Percentiles rank a stretch among this genome's conserved stretches.
phyloP scores from a whole-genome alignment of 2,797 vertebrate genomes.

The Aratinga solstitialis region DNA sequence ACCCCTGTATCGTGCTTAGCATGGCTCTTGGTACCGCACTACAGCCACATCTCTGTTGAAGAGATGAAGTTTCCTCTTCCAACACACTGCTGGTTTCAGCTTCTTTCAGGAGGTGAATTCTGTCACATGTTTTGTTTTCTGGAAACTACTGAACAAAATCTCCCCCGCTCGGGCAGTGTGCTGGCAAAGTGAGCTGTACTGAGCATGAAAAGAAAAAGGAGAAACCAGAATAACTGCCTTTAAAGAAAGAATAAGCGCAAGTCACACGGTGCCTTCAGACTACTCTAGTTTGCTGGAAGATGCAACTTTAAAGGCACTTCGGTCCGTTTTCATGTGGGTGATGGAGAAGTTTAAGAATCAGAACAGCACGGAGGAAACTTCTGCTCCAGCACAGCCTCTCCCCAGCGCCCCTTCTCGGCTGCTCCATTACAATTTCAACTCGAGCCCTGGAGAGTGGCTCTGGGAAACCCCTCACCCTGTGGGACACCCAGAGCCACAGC shows the following conservation, averaged over 20 bases:
- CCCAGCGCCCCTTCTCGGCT: fast-evolving
- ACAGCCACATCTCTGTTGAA: fast-evolving
- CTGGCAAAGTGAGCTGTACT: neutral
- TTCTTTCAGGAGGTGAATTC: neutral
- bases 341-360: neutral
- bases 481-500: fast-evolving
- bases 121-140: neutral
- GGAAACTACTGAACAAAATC: neutral
- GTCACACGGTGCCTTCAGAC: neutral
- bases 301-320: neutral
- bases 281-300: neutral
- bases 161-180: fast-evolving
- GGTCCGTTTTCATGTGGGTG: fast-evolving
- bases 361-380: neutral
- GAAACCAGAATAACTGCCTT: neutral
- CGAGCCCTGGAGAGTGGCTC: fast-evolving
- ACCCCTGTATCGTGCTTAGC: fast-evolving
- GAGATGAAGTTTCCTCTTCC: neutral
- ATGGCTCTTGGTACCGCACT: fast-evolving
- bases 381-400: neutral
- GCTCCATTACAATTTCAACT: fast-evolving
- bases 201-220: neutral
- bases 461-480: fast-evolving
- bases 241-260: neutral
- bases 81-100: fast-evolving